These are phyloP conservation scores for Orycteropus afer DNA, from an alignment of 2,113 vertebrate species.

Conservation along the genomic window DNA sequence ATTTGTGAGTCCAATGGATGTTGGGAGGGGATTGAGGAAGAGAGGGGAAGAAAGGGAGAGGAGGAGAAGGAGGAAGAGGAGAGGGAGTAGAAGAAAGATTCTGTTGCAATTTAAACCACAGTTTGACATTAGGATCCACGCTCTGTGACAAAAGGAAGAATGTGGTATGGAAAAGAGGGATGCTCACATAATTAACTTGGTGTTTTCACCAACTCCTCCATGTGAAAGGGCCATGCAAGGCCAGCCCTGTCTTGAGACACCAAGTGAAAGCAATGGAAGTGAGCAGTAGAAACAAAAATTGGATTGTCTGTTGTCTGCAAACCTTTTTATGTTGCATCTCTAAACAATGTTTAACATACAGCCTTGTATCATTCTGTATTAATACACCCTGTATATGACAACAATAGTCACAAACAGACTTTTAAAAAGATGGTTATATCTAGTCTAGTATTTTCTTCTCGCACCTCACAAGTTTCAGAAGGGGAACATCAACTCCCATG, in stretches of 20 bases:
- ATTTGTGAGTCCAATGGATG: background rate
- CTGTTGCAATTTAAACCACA: background rate
- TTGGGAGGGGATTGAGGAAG: background rate
- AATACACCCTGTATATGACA: background rate
- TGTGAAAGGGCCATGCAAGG: background rate
- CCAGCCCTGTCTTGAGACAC: background rate
- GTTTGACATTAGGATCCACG: background rate
- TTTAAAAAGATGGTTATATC: background rate
- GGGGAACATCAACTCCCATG: background rate
- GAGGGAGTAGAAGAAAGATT: background rate
- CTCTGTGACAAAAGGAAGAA: background rate
- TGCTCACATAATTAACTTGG: background rate
- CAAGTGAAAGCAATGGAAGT: background rate
- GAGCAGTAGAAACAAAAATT: background rate
- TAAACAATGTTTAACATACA: background rate
- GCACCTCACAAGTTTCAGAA: background rate
- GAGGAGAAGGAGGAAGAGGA: background rate
- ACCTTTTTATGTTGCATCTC: background rate
- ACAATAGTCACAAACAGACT: conserved; percentile 16
- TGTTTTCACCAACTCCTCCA: background rate
- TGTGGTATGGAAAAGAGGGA: background rate
- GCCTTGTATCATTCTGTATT: background rate
- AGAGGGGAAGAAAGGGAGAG: background rate
- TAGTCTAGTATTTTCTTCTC: conserved; percentile 2
- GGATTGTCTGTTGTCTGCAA: background rate